Evolutionary conservation across 2,888 invertebrate species (phyloP).

Genomic region (Druceiella hillmani): DNA sequence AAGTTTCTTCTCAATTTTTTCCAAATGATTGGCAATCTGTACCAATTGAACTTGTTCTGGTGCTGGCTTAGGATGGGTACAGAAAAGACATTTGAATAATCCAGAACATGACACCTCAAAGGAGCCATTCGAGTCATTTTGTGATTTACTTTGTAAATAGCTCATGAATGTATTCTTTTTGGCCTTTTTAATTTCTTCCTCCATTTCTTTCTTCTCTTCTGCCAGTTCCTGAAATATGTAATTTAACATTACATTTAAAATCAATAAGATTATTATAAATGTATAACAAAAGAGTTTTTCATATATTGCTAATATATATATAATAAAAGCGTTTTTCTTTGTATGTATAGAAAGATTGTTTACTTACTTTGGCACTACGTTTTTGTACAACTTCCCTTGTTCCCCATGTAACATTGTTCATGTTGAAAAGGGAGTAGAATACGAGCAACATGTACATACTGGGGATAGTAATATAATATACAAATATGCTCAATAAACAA

Average conservation of each 20-base stretch:
- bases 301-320: too few species aligned
- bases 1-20: constrained; percentile 68
- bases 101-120: constrained; percentile 81
- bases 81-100: constrained; percentile 80
- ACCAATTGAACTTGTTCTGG: constrained; percentile 81
- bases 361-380: constrained; percentile 38
- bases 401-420: constrained; percentile 93
- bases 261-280: neutral
- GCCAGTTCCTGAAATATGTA: constrained; percentile 64
- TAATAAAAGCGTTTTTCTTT: too few species aligned
- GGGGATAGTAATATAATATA: constrained; percentile 90
- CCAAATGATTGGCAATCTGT: constrained; percentile 73
- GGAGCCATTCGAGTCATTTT: constrained; percentile 73
- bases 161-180: constrained; percentile 74
- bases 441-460: constrained; percentile 92
- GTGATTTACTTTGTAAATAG: constrained; percentile 65
- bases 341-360: too few species aligned
- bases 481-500: constrained; percentile 67
- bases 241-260: constrained; percentile 6
- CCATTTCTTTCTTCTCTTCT: constrained; percentile 74
- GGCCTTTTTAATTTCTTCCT: constrained; percentile 73
- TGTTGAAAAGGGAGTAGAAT: constrained; percentile 87
- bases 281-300: too few species aligned
- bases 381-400: constrained; percentile 71
- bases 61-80: constrained; percentile 81